Conservation (phyloP, 2,113 vertebrate species). For the Osmerus eperlanus region DNA sequence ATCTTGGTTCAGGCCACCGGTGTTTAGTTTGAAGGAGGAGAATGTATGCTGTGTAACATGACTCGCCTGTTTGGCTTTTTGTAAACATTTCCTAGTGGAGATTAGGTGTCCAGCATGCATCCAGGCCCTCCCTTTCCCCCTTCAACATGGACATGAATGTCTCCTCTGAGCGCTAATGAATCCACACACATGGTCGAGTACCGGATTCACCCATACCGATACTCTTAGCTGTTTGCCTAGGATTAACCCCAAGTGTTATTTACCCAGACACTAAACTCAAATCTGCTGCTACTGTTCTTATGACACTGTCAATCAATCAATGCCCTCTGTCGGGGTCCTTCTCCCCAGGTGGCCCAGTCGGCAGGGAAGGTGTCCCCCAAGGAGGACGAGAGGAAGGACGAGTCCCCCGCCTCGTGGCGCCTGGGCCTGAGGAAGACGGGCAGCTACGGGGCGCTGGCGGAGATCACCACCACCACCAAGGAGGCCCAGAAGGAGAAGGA, state of each 20-base stretch:
- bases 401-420: constrained; percentile 95
- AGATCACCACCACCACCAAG: constrained; percentile 92
- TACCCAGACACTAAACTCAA: constrained; percentile 23
- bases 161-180: background rate
- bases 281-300: background rate
- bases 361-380: constrained; percentile 83
- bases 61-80: background rate
- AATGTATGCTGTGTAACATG: background rate
- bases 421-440: constrained; percentile 93
- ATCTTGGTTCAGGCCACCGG: background rate
- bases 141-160: background rate
- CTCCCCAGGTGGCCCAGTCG: constrained; percentile 76
- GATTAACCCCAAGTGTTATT: constrained; percentile 23
- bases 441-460: constrained; percentile 93
- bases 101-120: background rate
- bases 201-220: constrained; percentile 20
- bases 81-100: background rate
- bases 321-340: background rate
- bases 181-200: background rate
- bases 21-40: no score
- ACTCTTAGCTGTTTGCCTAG: constrained; percentile 5
- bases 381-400: constrained; percentile 94
- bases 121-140: background rate
- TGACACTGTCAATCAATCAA: background rate
- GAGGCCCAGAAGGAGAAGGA: constrained; percentile 95